A percentile compares a stretch with the other conserved stretches of the same genome.
Evolutionary conservation across 2,888 invertebrate species (phyloP).

Genomic region (Protonemura montana): DNA sequence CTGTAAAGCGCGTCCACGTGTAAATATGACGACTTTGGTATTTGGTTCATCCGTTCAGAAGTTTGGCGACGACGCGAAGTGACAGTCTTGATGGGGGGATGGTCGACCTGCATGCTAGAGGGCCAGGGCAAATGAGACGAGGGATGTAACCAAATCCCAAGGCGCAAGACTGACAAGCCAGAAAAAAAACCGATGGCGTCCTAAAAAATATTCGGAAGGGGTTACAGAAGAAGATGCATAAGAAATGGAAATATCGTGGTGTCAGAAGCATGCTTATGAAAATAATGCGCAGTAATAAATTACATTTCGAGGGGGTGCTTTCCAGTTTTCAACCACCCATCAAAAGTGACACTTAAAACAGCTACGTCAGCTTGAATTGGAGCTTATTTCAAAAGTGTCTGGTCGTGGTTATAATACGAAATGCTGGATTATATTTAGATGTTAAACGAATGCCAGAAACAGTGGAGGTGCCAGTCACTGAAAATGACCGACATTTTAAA

Average conservation of each 20-base stretch:
- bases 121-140: slow-evolving; percentile 30
- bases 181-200: slow-evolving; percentile 22
- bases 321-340: neutral
- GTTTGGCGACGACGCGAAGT: slow-evolving; percentile 40
- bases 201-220: slow-evolving; percentile 18
- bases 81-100: slow-evolving; percentile 40
- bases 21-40: neutral
- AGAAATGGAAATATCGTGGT: slow-evolving; percentile 27
- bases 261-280: slow-evolving; percentile 36
- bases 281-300: slow-evolving; percentile 42
- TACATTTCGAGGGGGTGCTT: slow-evolving; percentile 26
- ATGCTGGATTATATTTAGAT: neutral
- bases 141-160: slow-evolving; percentile 30
- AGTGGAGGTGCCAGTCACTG: neutral
- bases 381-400: neutral
- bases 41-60: neutral
- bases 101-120: neutral
- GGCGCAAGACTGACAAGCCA: neutral
- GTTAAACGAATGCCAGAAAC: neutral
- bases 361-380: slow-evolving; percentile 14
- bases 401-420: neutral
- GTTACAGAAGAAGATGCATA: slow-evolving; percentile 23
- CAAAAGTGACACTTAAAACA: slow-evolving; percentile 23
- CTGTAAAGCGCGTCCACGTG: neutral
- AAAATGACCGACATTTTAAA: neutral